A percentile compares a stretch with the other conserved stretches of the same genome.
Evolutionary conservation across 2,113 vertebrate species (phyloP).

Genomic region (Pteronura brasiliensis): DNA sequence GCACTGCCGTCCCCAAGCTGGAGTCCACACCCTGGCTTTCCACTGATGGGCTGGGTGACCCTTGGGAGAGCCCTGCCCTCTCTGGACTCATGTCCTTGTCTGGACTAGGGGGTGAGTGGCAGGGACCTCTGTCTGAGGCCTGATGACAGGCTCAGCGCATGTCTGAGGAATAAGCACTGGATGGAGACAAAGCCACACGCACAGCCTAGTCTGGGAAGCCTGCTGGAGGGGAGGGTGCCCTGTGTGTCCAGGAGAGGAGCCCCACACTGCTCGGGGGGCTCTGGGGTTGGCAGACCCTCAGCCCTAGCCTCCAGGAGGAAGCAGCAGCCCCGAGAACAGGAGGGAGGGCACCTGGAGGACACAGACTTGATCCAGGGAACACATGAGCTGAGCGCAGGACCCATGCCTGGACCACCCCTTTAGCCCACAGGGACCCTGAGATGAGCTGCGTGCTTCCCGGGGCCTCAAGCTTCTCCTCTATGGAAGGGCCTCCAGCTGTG

Average conservation of each 20-base stretch:
- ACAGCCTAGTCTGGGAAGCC: neutral
- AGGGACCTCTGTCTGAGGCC: neutral
- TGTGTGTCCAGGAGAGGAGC: neutral
- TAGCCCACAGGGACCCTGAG: neutral
- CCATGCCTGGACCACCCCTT: neutral
- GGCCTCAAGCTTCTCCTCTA: neutral
- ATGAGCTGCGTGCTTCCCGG: neutral
- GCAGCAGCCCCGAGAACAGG: neutral
- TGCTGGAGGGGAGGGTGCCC: neutral
- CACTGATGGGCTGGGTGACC: neutral
- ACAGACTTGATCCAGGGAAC: neutral
- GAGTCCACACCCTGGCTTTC: neutral
- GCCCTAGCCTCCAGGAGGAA: neutral
- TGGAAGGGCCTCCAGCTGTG: rapidly evolving
- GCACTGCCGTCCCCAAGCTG: too few species aligned
- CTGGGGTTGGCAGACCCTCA: neutral
- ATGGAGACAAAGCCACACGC: neutral
- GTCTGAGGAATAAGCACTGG: neutral
- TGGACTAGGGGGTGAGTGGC: neutral
- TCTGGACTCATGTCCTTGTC: neutral
- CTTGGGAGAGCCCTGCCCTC: neutral
- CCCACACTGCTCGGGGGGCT: rapidly evolving
- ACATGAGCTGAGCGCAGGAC: neutral
- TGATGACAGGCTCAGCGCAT: neutral
- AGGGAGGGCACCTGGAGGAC: too few species aligned